Evolutionary conservation across 2,113 vertebrate genomes (phyloP), one percentile per base, ranked within the genome.

Genomic region (Gopherus flavomarginatus): DNA sequence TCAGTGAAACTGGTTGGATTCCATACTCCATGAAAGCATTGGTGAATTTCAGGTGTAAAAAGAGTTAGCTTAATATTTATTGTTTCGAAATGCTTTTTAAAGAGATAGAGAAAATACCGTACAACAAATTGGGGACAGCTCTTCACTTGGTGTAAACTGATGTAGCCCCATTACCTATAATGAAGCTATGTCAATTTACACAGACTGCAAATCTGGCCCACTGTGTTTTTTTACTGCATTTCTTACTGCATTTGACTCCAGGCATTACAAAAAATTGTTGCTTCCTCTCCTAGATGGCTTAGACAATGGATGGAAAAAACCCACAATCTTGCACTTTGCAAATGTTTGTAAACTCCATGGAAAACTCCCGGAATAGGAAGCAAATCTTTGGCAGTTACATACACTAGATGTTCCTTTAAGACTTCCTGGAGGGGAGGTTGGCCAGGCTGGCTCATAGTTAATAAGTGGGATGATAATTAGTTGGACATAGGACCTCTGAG

Each of bases 171-270:
- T 14, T 50, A 21, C 2, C 29, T 24, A 87, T 54, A 89, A 6
- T 1, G 69, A 29, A 83, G 5, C 8, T 21, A 75, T 38, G 16
- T 31, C 22, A 81, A 42, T 14, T 89, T n/a, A 7, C 92, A 49
- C 6, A 69, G 13, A 44, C 24, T 56, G 83, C 10, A 62, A 6
- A 80, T 56, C 8, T 4, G 35, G 14, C 3, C 24, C 85, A 88
- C 11, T 10, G 49, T 0, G 0, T 78, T 85, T 31, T 21, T 92
- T 78, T 19, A 17, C 31, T 78, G 5, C 27, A 59, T 2, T 11
- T 88, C 78, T 84, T 54, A 83, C 0, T 77, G 52, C 5, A 17
- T 80, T 77, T 31, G 87, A 31, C 47, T 86, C 50, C 2, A 22
- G 62, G 8, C 24, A 87, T 83, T 52, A 90, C 44, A 42, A 90